Evolutionary conservation across 1,140 invertebrate genomes (phyloP), one percentile per base, ranked within the genome.

Genomic region (Stegodyphus mimosarum): DNA sequence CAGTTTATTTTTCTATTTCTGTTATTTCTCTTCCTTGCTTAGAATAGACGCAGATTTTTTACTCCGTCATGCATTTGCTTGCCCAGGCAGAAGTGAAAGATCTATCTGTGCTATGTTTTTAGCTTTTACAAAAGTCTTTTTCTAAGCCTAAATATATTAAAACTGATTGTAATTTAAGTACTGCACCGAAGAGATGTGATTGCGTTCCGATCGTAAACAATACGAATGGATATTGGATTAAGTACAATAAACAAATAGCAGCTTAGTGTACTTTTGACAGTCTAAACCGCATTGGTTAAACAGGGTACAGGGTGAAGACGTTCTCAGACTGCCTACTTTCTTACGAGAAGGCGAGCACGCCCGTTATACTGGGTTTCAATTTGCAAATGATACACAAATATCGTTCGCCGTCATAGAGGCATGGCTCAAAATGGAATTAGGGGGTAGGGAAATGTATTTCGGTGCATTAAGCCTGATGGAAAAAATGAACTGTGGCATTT

Each of bases 41-140:
- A 63, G 69, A 83, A 83, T 75, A 83, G 71, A 75, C 18, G 48
- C 60, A 51, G 18, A 53, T 74, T 83, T 83, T 83, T 52, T 75
- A 72, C 73, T 75, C 67, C 53, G 51, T 71, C 69, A 48, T 80
- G 15, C 53, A 49, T 33, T 67, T 70, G 53, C 11, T 15, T 66
- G 18, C 51, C 52, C 18, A 49, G 60, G 60, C 53, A 13, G 55
- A 83, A 74, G 55, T 11, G 53, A 50, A 73, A 73, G 71, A 50
- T 73, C 49, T 17, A 33, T 33, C 33, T 33, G 33, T 33, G 33
- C 33, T 33, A 33, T 33, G 33, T 33, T 53, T 55, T 73, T 73
- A 73, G 49, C 51, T 17, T 73, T 73, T 7, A n/a, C 72, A 75
- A 33, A 33, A 33, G 33, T 33, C 33, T 33, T 33, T 33, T 67